phyloP scores from a whole-genome alignment of 2,888 invertebrate species.

The Drosophila kambysellisi region DNA sequence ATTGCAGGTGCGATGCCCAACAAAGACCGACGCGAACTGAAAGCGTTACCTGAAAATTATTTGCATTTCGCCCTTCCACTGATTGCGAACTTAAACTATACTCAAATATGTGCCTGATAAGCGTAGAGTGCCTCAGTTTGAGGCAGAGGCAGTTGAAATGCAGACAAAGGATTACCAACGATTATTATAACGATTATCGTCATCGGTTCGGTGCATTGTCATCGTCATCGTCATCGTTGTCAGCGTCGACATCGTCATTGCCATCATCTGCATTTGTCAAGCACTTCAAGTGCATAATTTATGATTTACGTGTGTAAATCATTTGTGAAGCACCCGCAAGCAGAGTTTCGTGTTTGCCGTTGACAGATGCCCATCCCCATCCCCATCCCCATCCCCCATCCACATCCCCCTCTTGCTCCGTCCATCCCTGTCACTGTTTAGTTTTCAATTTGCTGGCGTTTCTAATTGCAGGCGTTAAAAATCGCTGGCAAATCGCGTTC shows the following conservation, averaged over 20 bases:
- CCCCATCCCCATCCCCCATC: background rate
- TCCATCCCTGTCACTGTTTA: constrained; percentile 36
- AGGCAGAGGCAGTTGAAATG: constrained; percentile 1
- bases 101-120: constrained; percentile 40
- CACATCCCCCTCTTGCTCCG: background rate
- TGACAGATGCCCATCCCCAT: constrained; percentile 51
- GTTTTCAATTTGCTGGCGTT: constrained; percentile 62
- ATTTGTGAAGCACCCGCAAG: constrained; percentile 66
- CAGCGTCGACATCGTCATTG: constrained; percentile 6
- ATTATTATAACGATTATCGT: constrained; percentile 19
- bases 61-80: constrained; percentile 56
- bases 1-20: constrained; percentile 65
- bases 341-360: constrained; percentile 38
- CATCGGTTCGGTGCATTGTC: constrained; percentile 22
- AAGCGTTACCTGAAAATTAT: constrained; percentile 41
- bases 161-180: constrained; percentile 6
- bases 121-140: constrained; percentile 11
- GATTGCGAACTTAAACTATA: constrained; percentile 35
- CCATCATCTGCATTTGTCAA: constrained; percentile 73
- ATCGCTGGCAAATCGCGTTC: constrained; percentile 59
- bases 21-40: constrained; percentile 75
- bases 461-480: constrained; percentile 72
- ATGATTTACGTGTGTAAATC: constrained; percentile 79
- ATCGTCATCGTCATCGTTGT: constrained; percentile 19
- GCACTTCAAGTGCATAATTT: constrained; percentile 75